Percentiles rank a stretch among this genome's conserved stretches.
Evolutionary conservation across 2,113 vertebrate species (phyloP).

Genomic region (Cheilinus undulatus): DNA sequence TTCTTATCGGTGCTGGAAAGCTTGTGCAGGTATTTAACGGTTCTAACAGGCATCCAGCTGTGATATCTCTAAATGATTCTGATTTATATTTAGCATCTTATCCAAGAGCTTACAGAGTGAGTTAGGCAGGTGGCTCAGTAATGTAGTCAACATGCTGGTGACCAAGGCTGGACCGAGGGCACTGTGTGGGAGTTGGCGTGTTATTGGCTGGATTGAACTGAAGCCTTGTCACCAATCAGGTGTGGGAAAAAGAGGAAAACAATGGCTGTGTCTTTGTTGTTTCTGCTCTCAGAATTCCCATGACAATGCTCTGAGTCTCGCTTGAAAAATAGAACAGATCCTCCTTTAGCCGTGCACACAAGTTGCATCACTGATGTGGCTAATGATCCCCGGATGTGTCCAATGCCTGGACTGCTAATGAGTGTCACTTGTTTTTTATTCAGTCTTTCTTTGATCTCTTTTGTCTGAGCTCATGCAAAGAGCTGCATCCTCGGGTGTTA

Average conservation of each 20-base stretch:
- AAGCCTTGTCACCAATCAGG: constrained; percentile 1
- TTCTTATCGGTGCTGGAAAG: constrained; percentile 13
- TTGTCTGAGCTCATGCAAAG: background rate
- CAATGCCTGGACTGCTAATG: constrained; percentile 25
- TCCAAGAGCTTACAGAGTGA: constrained; percentile 23
- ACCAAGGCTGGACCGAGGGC: constrained; percentile 56
- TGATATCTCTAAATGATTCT: constrained; percentile 19
- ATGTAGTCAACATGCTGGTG: constrained; percentile 17
- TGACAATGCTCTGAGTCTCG: background rate
- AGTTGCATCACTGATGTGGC: constrained; percentile 8
- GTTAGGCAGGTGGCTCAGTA: constrained; percentile 31
- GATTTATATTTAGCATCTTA: constrained; percentile 17
- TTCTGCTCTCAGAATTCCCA: background rate
- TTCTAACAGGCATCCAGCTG: background rate
- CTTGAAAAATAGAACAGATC: background rate
- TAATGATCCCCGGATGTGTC: constrained; percentile 31
- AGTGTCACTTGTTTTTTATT: background rate
- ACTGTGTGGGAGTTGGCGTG: constrained; percentile 4
- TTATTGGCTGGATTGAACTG: constrained; percentile 27
- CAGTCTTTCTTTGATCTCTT: background rate
- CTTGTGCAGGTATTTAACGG: background rate
- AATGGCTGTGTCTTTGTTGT: background rate
- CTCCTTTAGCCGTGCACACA: constrained; percentile 1
- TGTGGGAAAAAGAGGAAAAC: background rate
- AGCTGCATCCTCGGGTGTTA: constrained; percentile 18